Conservation (phyloP, 2,888 invertebrate species). For the Perithous albicinctus region DNA sequence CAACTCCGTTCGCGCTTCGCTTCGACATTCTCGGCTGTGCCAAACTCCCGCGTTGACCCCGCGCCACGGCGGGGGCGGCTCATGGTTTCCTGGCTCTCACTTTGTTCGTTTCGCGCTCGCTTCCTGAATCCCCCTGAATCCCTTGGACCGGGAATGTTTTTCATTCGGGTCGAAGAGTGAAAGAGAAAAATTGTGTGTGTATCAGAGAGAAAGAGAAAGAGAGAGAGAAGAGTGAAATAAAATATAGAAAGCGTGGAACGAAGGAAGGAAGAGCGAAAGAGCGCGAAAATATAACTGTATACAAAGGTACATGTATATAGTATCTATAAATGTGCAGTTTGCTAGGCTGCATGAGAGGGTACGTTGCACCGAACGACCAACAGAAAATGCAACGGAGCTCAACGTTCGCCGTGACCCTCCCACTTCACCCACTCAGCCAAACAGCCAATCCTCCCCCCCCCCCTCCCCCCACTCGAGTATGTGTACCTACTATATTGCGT, state of each 20-base stretch:
- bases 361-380: slow-evolving; percentile 20
- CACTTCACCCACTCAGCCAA: background rate
- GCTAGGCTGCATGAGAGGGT: background rate
- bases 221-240: slow-evolving; percentile 12
- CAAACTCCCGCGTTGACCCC: slow-evolving; percentile 62
- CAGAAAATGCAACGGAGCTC: slow-evolving; percentile 25
- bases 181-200: slow-evolving; percentile 13
- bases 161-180: slow-evolving; percentile 37
- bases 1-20: slow-evolving; percentile 58
- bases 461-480: no score
- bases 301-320: background rate
- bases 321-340: slow-evolving; percentile 15
- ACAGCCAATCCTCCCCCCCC: slow-evolving; percentile 1
- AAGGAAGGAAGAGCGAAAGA: slow-evolving; percentile 20
- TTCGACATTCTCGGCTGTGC: slow-evolving; percentile 46
- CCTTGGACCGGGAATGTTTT: slow-evolving; percentile 55
- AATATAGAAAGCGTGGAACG: slow-evolving; percentile 14
- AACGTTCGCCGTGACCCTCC: background rate
- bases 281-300: slow-evolving; percentile 30
- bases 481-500: slow-evolving; percentile 19
- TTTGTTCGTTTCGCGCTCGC: slow-evolving; percentile 61
- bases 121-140: slow-evolving; percentile 56
- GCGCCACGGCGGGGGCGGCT: no score
- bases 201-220: background rate
- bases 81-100: slow-evolving; percentile 32